Conservation (phyloP, 2,888 invertebrate genomes). For the Melanophora roralis region DNA sequence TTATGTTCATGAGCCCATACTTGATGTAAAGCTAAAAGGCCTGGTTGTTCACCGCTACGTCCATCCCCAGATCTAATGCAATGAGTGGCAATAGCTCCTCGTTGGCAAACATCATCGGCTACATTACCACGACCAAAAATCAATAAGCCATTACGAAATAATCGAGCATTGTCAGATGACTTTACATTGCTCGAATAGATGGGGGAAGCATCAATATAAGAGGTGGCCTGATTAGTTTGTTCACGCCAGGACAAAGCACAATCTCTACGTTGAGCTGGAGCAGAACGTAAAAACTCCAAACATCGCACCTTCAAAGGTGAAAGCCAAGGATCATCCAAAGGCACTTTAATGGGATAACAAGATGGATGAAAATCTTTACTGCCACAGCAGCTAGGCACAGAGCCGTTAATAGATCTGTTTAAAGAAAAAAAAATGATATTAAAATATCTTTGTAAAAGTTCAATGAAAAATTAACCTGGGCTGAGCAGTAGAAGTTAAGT, state of each 20-base stretch:
- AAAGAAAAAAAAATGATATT: background rate
- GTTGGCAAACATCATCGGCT: conserved; percentile 84
- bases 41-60: conserved; percentile 89
- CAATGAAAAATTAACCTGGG: conserved; percentile 77
- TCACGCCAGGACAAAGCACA: conserved; percentile 90
- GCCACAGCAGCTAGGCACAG: conserved; percentile 86
- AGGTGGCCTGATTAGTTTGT: conserved; percentile 90
- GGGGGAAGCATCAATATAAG: conserved; percentile 88
- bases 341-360: conserved; percentile 88
- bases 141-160: conserved; percentile 84
- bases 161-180: conserved; percentile 85
- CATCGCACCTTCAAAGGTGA: conserved; percentile 85
- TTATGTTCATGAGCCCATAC: conserved; percentile 78
- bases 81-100: conserved; percentile 84
- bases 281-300: conserved; percentile 89
- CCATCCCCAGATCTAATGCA: conserved; percentile 89
- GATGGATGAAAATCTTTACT: conserved; percentile 85
- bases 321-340: conserved; percentile 85
- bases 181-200: conserved; percentile 88
- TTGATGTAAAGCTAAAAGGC: conserved; percentile 76
- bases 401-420: conserved; percentile 82
- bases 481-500: conserved; percentile 88
- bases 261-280: conserved; percentile 87
- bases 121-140: conserved; percentile 83
- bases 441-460: too few relatives aligned